A percentile compares a stretch with the other conserved stretches of the same genome.
phyloP scores from a whole-genome alignment of 2,888 invertebrate species.

The Catocala fraxini region DNA sequence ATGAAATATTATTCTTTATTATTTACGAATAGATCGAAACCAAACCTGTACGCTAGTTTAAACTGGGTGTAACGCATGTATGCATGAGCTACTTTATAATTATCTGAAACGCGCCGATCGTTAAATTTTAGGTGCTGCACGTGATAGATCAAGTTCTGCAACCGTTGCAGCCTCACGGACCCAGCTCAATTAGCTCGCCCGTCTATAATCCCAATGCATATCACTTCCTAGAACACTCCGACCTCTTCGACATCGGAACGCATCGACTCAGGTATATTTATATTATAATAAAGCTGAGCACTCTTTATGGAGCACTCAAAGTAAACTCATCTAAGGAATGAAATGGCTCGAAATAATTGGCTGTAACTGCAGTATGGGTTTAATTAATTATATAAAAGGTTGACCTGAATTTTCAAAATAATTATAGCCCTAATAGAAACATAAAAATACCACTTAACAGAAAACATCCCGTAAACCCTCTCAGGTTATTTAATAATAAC shows the following conservation, averaged over 20 bases:
- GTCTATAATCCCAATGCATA: constrained; percentile 94
- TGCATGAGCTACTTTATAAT: neutral
- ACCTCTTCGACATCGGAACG: constrained; percentile 91
- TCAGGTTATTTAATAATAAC: constrained; percentile 30
- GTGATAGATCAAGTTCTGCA: constrained; percentile 95
- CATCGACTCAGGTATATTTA: constrained; percentile 90
- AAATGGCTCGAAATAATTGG: constrained; percentile 13
- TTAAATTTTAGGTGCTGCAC: constrained; percentile 91
- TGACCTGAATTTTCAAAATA: neutral
- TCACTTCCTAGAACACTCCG: constrained; percentile 93
- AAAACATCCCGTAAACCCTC: neutral
- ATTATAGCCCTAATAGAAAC: neutral
- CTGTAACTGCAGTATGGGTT: neutral
- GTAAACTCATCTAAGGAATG: neutral
- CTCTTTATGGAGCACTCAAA: neutral
- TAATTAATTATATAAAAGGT: neutral
- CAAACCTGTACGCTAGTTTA: neutral
- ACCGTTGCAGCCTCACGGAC: constrained; percentile 90
- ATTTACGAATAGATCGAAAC: neutral
- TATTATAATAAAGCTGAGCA: neutral
- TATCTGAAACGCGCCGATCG: neutral
- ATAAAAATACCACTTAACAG: constrained; percentile 18
- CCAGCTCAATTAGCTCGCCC: constrained; percentile 86
- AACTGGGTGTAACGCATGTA: neutral
- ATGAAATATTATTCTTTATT: too few relatives aligned